Percentiles rank a stretch among this genome's conserved stretches.
These are phyloP conservation scores for Drosophila jambulina DNA, from an alignment of 1,140 invertebrate species.

Conservation along the genomic window DNA sequence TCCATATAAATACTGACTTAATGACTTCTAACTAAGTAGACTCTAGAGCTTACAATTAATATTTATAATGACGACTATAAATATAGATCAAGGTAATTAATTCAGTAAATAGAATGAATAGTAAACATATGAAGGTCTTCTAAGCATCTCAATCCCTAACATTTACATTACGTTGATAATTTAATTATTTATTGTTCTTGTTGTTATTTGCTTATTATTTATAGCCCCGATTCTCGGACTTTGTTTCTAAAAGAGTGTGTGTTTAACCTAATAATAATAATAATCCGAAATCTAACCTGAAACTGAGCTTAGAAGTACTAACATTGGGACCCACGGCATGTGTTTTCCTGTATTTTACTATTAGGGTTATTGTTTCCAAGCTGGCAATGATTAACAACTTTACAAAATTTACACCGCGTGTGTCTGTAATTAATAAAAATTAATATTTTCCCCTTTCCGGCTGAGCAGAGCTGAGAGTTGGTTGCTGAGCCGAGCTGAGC, in stretches of 20 bases:
- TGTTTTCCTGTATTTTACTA: background rate
- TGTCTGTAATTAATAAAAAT: conserved; percentile 34
- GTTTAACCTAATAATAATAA: background rate
- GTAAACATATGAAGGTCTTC: background rate
- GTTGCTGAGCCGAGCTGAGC: background rate
- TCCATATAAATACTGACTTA: too few relatives aligned
- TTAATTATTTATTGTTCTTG: background rate
- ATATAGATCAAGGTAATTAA: background rate
- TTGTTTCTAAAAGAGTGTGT: conserved; percentile 18
- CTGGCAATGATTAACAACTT: conserved; percentile 9
- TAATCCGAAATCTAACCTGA: conserved; percentile 1
- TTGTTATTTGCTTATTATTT: background rate
- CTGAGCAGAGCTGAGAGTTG: conserved; percentile 32
- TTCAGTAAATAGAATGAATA: background rate
- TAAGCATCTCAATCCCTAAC: background rate
- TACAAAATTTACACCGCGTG: conserved; percentile 5
- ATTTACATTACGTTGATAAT: conserved; percentile 4
- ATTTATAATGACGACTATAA: background rate
- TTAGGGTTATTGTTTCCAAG: background rate
- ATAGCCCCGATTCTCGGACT: conserved; percentile 5
- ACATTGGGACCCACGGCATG: conserved; percentile 5
- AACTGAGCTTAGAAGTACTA: conserved; percentile 1
- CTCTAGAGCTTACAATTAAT: background rate
- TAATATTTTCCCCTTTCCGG: conserved; percentile 24
- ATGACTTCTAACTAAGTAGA: background rate